A percentile compares a stretch with the other conserved stretches of the same genome.
Conservation (phyloP, 2,113 vertebrate species). For the Misgurnus anguillicaudatus region DNA sequence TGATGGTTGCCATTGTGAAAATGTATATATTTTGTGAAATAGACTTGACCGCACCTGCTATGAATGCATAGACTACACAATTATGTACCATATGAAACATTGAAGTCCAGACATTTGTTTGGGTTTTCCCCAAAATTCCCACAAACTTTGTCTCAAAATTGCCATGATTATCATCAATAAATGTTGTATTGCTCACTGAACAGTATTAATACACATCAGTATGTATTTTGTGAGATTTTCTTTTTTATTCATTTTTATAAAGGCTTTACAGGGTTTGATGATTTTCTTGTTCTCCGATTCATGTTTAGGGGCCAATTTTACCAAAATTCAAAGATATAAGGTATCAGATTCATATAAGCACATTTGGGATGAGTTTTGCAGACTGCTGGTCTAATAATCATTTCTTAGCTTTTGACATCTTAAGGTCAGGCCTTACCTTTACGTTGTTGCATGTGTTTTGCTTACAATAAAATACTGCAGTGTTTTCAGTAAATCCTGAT, state of each 20-base stretch:
- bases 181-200: constrained; percentile 55
- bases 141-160: constrained; percentile 43
- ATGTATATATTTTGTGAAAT: constrained; percentile 50
- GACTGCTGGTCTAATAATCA: background rate
- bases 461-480: constrained; percentile 39
- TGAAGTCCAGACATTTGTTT: constrained; percentile 26
- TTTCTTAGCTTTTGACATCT: background rate
- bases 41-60: constrained; percentile 39
- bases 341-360: background rate
- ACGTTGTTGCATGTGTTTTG: constrained; percentile 52
- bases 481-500: constrained; percentile 21
- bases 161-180: constrained; percentile 57
- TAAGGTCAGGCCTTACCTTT: constrained; percentile 42
- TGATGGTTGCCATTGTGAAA: constrained; percentile 43
- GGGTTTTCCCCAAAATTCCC: constrained; percentile 33
- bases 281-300: background rate
- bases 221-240: constrained; percentile 29
- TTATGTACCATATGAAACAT: constrained; percentile 39
- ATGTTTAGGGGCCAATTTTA: background rate
- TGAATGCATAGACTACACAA: constrained; percentile 30
- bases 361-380: background rate
- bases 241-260: constrained; percentile 29
- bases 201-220: constrained; percentile 4
- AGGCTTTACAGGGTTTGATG: background rate
- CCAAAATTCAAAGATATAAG: background rate